phyloP scores from a whole-genome alignment of 2,113 vertebrate genomes.

The Orcinus orca region DNA sequence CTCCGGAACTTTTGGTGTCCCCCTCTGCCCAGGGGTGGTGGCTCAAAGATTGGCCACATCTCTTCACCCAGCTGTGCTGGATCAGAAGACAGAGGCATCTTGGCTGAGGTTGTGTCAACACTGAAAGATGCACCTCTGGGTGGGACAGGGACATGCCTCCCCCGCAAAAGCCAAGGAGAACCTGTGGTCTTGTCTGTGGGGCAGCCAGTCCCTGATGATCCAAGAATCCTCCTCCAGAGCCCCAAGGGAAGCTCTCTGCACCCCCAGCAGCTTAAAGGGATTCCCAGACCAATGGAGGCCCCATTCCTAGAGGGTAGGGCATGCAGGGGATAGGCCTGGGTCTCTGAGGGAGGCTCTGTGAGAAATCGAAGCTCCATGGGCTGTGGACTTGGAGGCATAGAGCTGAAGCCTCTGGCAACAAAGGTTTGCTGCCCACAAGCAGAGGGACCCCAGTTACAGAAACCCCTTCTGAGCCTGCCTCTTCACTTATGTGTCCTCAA shows the following conservation, averaged over 20 bases:
- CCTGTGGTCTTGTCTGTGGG: not conserved
- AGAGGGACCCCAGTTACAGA: not conserved
- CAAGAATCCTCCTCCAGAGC: not conserved
- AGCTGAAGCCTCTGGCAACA: not conserved
- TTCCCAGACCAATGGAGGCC: fast-evolving
- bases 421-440: not conserved
- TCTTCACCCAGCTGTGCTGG: not conserved
- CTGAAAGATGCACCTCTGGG: not conserved
- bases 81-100: not conserved
- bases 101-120: not conserved
- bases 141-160: not conserved
- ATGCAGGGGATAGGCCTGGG: not conserved
- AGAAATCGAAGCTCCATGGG: not conserved
- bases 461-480: not conserved
- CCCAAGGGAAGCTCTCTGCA: not conserved
- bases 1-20: not conserved
- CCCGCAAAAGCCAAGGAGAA: not conserved
- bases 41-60: not conserved
- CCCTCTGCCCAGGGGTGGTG: not conserved
- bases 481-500: not conserved
- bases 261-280: not conserved
- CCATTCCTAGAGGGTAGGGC: not conserved
- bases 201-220: not conserved
- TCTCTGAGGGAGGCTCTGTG: not conserved
- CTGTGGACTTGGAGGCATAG: not conserved